Percentiles rank a stretch among this genome's conserved stretches.
Evolutionary conservation across 2,797 vertebrate species (phyloP).

Genomic region (Pangasius macronema): DNA sequence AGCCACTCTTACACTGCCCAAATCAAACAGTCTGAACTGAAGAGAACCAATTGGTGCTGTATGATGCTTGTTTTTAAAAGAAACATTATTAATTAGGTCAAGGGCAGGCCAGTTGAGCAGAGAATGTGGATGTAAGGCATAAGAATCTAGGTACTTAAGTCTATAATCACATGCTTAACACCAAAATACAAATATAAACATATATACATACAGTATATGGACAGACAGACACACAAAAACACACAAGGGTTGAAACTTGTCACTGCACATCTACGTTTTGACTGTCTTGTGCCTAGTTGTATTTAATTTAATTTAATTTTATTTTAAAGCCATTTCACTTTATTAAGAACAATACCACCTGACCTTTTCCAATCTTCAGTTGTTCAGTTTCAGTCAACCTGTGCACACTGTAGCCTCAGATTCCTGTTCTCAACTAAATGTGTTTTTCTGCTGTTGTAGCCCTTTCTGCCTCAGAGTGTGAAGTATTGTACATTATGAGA

Average conservation of each 20-base stretch:
- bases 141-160: slow-evolving; percentile 56
- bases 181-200: neutral
- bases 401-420: neutral
- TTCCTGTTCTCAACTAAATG: neutral
- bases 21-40: slow-evolving; percentile 48
- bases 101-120: slow-evolving; percentile 54
- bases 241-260: neutral
- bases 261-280: neutral
- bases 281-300: neutral
- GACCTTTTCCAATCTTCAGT: neutral
- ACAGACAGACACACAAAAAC: neutral
- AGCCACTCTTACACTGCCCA: slow-evolving; percentile 39
- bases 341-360: neutral
- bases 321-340: neutral
- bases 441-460: neutral
- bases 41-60: slow-evolving; percentile 34
- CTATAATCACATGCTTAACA: slow-evolving; percentile 26
- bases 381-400: neutral
- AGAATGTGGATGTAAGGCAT: slow-evolving; percentile 61
- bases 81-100: slow-evolving; percentile 63
- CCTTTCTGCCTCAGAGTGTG: neutral
- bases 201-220: neutral
- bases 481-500: neutral
- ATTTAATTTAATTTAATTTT: neutral
- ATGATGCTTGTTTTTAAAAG: slow-evolving; percentile 57